Percentiles rank a stretch among this genome's conserved stretches.
These are phyloP conservation scores for Amphipyra tragopoginis DNA, from an alignment of 2,888 invertebrate genomes.

Conservation along the genomic window DNA sequence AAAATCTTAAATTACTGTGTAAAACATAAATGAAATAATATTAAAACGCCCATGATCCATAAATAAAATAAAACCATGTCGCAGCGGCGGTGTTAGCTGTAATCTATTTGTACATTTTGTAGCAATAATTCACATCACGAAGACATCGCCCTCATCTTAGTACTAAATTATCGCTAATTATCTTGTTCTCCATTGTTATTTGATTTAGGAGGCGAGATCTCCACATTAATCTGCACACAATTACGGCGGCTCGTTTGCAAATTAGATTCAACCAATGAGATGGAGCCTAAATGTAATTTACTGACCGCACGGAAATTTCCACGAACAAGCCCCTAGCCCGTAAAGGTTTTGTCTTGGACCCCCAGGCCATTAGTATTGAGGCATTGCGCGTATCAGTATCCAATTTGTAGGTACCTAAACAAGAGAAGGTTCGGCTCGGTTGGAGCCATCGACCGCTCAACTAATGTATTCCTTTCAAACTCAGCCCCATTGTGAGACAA, in stretches of 20 bases:
- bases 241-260: constrained; percentile 47
- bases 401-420: constrained; percentile 62
- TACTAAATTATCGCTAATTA: constrained; percentile 52
- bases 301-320: constrained; percentile 27
- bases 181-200: constrained; percentile 45
- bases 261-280: constrained; percentile 53
- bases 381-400: constrained; percentile 44
- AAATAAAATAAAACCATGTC: neutral
- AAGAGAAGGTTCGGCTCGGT: constrained; percentile 46
- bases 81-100: neutral
- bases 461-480: constrained; percentile 86
- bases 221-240: constrained; percentile 46
- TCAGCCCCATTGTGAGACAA: constrained; percentile 79
- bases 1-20: too few relatives aligned
- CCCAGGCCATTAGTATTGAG: constrained; percentile 31
- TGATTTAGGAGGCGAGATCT: constrained; percentile 52
- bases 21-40: too few relatives aligned
- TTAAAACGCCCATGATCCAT: neutral
- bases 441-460: constrained; percentile 74
- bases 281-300: constrained; percentile 44
- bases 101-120: constrained; percentile 14
- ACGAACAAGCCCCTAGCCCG: constrained; percentile 22
- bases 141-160: constrained; percentile 35
- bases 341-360: constrained; percentile 38
- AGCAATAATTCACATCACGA: constrained; percentile 34